Evolutionary conservation across 2,888 invertebrate species (phyloP).

Genomic region (Notodromas monacha): DNA sequence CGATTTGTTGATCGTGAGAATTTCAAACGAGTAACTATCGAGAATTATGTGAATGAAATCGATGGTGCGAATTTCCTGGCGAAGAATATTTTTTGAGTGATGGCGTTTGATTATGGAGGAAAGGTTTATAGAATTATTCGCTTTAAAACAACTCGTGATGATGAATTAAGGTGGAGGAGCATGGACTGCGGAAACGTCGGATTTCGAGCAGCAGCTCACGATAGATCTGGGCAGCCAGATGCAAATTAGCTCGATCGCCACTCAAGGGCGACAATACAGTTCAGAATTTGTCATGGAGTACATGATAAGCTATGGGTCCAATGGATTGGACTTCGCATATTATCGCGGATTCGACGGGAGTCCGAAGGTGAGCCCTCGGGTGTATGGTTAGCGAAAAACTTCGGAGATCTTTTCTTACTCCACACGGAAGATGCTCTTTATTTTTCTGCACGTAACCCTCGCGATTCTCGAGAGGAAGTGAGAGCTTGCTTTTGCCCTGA

Average conservation of each 20-base stretch:
- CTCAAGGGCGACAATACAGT: conserved; percentile 61
- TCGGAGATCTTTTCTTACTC: not conserved
- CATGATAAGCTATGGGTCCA: conserved; percentile 64
- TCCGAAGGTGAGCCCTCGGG: conserved; percentile 34
- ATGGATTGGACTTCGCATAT: conserved; percentile 55
- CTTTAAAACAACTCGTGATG: conserved; percentile 2
- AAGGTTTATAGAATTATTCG: too few relatives aligned
- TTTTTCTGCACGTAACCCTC: too few relatives aligned
- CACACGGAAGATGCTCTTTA: too few relatives aligned
- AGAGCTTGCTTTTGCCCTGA: too few relatives aligned
- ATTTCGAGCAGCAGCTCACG: conserved; percentile 65
- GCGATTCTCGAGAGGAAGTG: too few relatives aligned
- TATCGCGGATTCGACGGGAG: conserved; percentile 66
- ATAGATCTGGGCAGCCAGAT: conserved; percentile 57
- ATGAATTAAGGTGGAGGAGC: conserved; percentile 18
- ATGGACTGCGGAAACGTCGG: conserved; percentile 64
- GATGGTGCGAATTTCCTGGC: too few relatives aligned
- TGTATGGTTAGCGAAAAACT: conserved; percentile 8
- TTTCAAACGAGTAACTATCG: too few relatives aligned
- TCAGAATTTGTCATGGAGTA: conserved; percentile 76
- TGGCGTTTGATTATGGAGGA: too few relatives aligned
- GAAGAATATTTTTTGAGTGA: too few relatives aligned
- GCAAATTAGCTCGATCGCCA: conserved; percentile 58
- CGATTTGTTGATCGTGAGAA: too few relatives aligned
- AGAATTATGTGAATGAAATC: too few relatives aligned